Conservation (phyloP, 2,113 vertebrate species). For the Osmerus eperlanus region DNA sequence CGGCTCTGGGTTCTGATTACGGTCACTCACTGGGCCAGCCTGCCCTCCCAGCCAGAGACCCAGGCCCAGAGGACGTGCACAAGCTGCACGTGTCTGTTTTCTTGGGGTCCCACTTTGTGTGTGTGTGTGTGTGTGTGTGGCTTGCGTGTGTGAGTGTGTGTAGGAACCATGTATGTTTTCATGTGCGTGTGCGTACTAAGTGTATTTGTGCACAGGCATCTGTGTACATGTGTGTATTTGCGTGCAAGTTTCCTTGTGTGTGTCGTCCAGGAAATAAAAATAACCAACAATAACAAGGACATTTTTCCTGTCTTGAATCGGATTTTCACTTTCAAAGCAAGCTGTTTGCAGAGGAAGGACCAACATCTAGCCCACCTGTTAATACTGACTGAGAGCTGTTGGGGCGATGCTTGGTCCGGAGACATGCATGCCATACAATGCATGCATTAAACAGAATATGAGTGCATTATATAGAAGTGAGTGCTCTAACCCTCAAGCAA, state of each 20-base stretch:
- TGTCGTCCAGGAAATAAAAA: conserved; percentile 67
- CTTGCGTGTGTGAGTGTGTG: conserved; percentile 35
- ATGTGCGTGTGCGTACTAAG: not conserved
- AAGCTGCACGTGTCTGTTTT: conserved; percentile 32
- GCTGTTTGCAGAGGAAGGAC: conserved; percentile 60
- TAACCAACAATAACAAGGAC: conserved; percentile 64
- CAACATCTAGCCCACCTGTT: conserved; percentile 63
- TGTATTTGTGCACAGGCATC: not conserved
- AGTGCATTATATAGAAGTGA: not conserved
- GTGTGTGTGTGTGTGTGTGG: conserved; percentile 13
- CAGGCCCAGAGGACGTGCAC: conserved; percentile 22
- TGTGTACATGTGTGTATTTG: not conserved
- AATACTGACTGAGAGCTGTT: conserved; percentile 60
- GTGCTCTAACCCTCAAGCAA: not conserved
- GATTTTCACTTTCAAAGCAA: conserved; percentile 60
- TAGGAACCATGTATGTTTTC: not conserved
- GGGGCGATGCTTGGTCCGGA: conserved; percentile 49
- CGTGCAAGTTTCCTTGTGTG: conserved; percentile 31
- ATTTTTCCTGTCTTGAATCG: conserved; percentile 63
- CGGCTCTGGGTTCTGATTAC: conserved; percentile 66
- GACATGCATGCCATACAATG: conserved; percentile 35
- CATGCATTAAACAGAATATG: not conserved
- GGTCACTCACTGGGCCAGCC: conserved; percentile 28
- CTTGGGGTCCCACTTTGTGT: not conserved
- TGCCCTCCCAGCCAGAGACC: conserved; percentile 30